Evolutionary conservation across 2,113 vertebrate species (phyloP).

Genomic region (Corynorhinus townsendii): DNA sequence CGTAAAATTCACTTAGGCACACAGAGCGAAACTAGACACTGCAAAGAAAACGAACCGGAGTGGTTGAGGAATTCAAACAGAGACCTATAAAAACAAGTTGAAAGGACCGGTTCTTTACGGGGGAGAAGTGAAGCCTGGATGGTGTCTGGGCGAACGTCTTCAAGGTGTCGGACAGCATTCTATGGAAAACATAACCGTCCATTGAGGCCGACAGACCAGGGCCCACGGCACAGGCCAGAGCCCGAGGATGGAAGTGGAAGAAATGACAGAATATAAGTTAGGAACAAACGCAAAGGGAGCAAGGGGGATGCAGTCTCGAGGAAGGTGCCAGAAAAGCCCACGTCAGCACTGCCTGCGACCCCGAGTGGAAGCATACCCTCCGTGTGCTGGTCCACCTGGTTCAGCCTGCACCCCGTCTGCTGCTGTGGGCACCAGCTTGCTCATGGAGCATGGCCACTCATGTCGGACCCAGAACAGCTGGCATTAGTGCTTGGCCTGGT

Average conservation of each 20-base stretch:
- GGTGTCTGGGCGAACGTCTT: neutral
- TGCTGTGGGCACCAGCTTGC: fast-evolving
- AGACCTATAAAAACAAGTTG: neutral
- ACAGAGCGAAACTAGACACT: neutral
- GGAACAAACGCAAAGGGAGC: neutral
- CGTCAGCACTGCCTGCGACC: neutral
- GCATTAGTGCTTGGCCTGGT: too few species aligned
- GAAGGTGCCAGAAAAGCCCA: neutral
- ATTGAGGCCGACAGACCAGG: neutral
- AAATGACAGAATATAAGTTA: neutral
- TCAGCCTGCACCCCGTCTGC: neutral
- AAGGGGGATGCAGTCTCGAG: neutral
- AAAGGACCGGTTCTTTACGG: neutral
- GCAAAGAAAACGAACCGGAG: neutral
- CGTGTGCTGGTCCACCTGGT: fast-evolving
- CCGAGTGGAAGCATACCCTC: neutral
- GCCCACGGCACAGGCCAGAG: neutral
- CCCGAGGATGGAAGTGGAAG: neutral
- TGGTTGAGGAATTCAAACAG: neutral
- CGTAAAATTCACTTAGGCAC: neutral
- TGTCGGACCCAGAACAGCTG: too few species aligned
- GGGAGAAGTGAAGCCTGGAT: neutral
- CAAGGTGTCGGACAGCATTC: neutral
- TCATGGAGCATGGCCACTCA: fast-evolving
- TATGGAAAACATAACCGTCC: neutral